These are phyloP conservation scores for Coccyzus lansbergi DNA, from an alignment of 2,797 vertebrate species.

Conservation along the genomic window DNA sequence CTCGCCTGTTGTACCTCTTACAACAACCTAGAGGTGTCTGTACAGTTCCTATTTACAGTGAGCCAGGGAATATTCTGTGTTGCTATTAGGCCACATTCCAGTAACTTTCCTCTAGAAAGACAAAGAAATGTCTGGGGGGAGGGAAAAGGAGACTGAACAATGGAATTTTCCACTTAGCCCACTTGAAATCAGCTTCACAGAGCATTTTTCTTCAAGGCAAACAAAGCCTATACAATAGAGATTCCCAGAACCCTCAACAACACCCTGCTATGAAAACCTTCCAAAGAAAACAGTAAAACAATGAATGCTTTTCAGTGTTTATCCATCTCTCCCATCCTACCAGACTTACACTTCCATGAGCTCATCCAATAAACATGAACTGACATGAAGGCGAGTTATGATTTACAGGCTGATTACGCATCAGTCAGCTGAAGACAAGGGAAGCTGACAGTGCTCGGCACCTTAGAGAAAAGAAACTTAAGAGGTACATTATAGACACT, in stretches of 20 bases:
- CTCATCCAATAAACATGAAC: constrained; percentile 56
- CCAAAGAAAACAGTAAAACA: constrained; percentile 61
- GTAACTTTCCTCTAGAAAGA: constrained; percentile 36
- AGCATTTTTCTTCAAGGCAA: constrained; percentile 35
- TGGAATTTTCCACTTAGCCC: constrained; percentile 49
- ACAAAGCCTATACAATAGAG: constrained; percentile 13
- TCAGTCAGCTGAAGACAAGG: neutral
- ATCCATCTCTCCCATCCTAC: neutral
- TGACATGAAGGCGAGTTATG: neutral
- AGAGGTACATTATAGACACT: neutral
- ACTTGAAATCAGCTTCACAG: constrained; percentile 13
- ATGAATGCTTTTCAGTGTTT: constrained; percentile 40
- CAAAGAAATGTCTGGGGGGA: neutral
- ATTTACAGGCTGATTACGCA: neutral
- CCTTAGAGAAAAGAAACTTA: neutral
- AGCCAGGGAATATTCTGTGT: neutral
- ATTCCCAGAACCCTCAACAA: constrained; percentile 39
- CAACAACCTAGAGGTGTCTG: neutral
- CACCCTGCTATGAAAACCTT: constrained; percentile 5
- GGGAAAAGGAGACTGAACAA: constrained; percentile 7
- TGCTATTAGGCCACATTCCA: neutral
- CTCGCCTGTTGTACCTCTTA: neutral
- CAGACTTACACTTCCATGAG: constrained; percentile 40
- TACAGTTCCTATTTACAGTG: neutral
- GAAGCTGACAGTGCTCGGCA: neutral